Conservation (phyloP, 2,113 vertebrate species). For the Capreolus pygargus region DNA sequence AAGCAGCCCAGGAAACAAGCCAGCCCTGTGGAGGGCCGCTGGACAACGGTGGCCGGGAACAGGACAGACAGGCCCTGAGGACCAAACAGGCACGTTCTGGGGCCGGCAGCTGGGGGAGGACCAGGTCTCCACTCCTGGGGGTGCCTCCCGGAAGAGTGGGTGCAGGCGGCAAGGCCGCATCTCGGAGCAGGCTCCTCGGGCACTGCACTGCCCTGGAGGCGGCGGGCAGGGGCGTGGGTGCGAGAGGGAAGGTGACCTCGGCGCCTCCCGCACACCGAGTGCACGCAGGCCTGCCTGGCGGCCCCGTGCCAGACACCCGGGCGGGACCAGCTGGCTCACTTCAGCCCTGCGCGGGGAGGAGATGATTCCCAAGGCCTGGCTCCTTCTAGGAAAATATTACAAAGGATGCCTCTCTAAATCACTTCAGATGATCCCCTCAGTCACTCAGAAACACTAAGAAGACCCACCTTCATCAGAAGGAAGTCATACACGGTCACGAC, state of each 20-base stretch:
- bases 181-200: rapidly evolving
- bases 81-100: rapidly evolving
- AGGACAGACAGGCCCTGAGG: neutral
- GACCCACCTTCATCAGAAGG: slow-evolving; percentile 91
- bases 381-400: neutral
- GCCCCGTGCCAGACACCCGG: rapidly evolving
- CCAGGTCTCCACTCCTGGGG: neutral
- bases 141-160: neutral
- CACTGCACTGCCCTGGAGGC: rapidly evolving
- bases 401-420: neutral
- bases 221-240: neutral
- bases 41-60: rapidly evolving
- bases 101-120: neutral
- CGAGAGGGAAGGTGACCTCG: rapidly evolving
- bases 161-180: rapidly evolving
- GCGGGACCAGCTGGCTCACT: neutral
- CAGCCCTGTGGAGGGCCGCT: neutral
- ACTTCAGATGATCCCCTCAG: neutral
- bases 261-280: neutral
- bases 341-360: neutral
- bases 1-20: neutral
- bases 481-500: slow-evolving; percentile 92
- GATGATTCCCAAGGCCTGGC: neutral
- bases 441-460: neutral
- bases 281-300: neutral